A percentile compares a stretch with the other conserved stretches of the same genome.
phyloP scores from a whole-genome alignment of 2,113 vertebrate species.

The Hyla sarda region DNA sequence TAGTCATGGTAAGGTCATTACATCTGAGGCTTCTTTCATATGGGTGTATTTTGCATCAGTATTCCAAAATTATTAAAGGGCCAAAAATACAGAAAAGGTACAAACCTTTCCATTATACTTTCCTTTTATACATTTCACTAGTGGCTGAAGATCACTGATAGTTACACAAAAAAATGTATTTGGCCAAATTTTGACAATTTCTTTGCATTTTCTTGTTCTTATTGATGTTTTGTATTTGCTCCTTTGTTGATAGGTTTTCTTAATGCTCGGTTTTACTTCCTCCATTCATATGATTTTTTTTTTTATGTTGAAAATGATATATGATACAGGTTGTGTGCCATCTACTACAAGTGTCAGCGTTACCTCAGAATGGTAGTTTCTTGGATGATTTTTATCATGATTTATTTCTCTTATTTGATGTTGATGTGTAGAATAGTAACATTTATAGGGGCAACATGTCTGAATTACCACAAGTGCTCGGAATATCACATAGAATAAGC shows the following conservation, averaged over 20 bases:
- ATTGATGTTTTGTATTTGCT: neutral
- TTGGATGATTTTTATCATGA: constrained; percentile 21
- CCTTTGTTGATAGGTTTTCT: neutral
- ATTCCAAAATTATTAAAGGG: too few species aligned
- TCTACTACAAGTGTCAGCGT: constrained; percentile 28
- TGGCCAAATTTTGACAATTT: too few species aligned
- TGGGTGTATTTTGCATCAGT: too few species aligned
- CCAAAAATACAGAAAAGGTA: too few species aligned
- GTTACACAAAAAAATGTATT: too few species aligned
- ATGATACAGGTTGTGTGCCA: constrained; percentile 16
- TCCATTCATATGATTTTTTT: neutral
- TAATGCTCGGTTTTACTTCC: neutral
- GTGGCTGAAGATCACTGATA: too few species aligned
- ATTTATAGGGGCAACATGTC: neutral
- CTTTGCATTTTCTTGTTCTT: neutral
- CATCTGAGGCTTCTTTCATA: too few species aligned
- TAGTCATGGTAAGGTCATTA: too few species aligned
- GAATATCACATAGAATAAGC: constrained; percentile 7
- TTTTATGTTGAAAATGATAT: constrained; percentile 8
- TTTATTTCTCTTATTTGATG: constrained; percentile 22
- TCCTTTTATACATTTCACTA: too few species aligned
- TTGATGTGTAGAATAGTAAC: constrained; percentile 4
- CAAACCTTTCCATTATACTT: too few species aligned
- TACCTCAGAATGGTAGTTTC: constrained; percentile 3
- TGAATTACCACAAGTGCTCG: neutral